Evolutionary conservation across 64 coral and sea anemone species (phyloP).

Genomic region (Porites lutea): DNA sequence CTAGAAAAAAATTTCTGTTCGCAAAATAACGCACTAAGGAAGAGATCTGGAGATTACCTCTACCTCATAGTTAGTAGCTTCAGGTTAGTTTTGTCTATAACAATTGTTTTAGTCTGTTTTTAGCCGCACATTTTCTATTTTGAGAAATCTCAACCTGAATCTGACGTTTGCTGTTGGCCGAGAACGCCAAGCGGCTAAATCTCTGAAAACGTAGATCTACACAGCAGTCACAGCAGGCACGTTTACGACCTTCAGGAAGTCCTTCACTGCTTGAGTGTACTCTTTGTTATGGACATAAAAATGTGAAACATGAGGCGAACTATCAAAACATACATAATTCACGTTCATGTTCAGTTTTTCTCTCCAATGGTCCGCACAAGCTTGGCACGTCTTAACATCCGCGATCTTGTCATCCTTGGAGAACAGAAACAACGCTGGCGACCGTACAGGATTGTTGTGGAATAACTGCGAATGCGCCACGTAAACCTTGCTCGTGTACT

Average conservation of each 20-base stretch:
- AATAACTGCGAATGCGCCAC: constrained; percentile 74
- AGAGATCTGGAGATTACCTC: too few species aligned
- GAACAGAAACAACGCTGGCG: constrained; percentile 85
- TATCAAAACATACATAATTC: constrained; percentile 74
- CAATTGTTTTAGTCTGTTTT: too few species aligned
- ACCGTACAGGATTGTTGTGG: constrained; percentile 80
- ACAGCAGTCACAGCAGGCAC: not conserved
- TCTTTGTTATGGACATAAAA: constrained; percentile 86
- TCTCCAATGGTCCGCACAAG: constrained; percentile 63
- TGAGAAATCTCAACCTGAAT: too few species aligned
- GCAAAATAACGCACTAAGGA: too few species aligned
- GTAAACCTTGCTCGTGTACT: constrained; percentile 84
- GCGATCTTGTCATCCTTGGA: constrained; percentile 85
- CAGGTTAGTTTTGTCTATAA: too few species aligned
- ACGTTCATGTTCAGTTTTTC: constrained; percentile 73
- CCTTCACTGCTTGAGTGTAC: constrained; percentile 73
- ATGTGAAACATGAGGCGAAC: constrained; percentile 93
- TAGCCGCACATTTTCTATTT: too few species aligned
- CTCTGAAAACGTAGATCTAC: not conserved
- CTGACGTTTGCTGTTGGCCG: too few species aligned
- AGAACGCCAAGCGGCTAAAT: too few species aligned
- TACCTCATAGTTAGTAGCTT: too few species aligned
- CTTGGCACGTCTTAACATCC: constrained; percentile 53
- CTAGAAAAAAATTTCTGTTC: too few species aligned
- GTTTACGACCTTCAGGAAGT: constrained; percentile 55